Percentiles rank a stretch among this genome's conserved stretches.
Conservation (phyloP, 1,140 invertebrate genomes). For the Portunus trituberculatus region DNA sequence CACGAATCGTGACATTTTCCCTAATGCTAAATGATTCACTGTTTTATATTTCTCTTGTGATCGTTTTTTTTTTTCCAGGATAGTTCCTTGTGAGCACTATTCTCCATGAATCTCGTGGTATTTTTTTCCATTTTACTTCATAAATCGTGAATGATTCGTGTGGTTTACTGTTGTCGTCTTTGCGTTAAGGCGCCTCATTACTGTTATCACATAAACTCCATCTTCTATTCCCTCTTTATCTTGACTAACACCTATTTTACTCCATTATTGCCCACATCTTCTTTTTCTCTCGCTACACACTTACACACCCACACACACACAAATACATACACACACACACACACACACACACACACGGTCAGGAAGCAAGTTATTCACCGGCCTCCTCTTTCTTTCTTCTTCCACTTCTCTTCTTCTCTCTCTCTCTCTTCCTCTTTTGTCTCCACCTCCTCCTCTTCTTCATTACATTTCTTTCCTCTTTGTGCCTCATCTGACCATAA, state of each 20-base stretch:
- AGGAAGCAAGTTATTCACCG: background rate
- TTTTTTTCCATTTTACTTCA: too few species aligned
- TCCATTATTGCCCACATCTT: background rate
- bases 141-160: too few species aligned
- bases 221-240: too few species aligned
- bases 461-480: background rate
- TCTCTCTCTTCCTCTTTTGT: background rate
- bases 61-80: too few species aligned
- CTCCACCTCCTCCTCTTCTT: background rate
- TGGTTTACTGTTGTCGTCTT: too few species aligned
- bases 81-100: too few species aligned
- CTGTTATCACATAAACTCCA: too few species aligned
- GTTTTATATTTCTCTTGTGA: too few species aligned
- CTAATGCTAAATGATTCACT: too few species aligned
- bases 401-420: background rate
- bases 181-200: too few species aligned
- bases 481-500: background rate
- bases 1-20: too few species aligned
- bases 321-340: conserved; percentile 8
- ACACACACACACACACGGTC: background rate
- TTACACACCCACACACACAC: background rate
- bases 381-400: background rate
- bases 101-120: too few species aligned
- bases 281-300: background rate
- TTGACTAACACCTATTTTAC: background rate